phyloP scores from a whole-genome alignment of 2,113 vertebrate species.

The Myotis davidii region DNA sequence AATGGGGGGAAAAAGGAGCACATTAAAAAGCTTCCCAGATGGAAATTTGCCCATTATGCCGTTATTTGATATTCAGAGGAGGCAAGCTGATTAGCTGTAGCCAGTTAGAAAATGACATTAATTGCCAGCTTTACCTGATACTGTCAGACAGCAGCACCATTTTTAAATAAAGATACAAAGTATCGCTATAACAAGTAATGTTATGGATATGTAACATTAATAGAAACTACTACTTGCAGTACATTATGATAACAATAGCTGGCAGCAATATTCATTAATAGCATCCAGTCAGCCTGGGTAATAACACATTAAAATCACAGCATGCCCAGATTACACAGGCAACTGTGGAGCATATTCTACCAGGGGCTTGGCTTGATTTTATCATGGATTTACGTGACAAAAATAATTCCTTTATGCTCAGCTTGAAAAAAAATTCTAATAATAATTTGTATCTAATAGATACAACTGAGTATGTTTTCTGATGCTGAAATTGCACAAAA shows the following conservation, averaged over 20 bases:
- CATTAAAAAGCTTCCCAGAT: slow-evolving; percentile 80
- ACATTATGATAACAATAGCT: slow-evolving; percentile 74
- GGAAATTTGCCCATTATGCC: slow-evolving; percentile 75
- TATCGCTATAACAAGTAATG: slow-evolving; percentile 75
- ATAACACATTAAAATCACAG: slow-evolving; percentile 80
- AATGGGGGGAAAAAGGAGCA: slow-evolving; percentile 69
- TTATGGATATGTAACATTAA: slow-evolving; percentile 81
- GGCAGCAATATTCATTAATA: slow-evolving; percentile 79
- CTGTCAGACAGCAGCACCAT: slow-evolving; percentile 70
- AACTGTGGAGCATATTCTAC: slow-evolving; percentile 9
- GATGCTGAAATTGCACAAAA: slow-evolving; percentile 35
- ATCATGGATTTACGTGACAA: slow-evolving; percentile 43
- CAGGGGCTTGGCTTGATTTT: not conserved
- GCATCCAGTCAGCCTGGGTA: slow-evolving; percentile 67
- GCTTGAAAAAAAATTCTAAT: not conserved
- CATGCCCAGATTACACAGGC: slow-evolving; percentile 61
- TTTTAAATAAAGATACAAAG: slow-evolving; percentile 78
- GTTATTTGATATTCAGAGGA: slow-evolving; percentile 75
- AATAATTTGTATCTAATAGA: slow-evolving; percentile 46
- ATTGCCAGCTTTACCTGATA: slow-evolving; percentile 79
- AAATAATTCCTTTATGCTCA: slow-evolving; percentile 57
- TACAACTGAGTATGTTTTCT: slow-evolving; percentile 22
- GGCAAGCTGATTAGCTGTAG: slow-evolving; percentile 80
- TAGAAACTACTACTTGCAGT: slow-evolving; percentile 68
- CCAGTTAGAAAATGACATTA: slow-evolving; percentile 85